These are phyloP conservation scores for Thelaira solivaga DNA, from an alignment of 2,888 invertebrate genomes.

Conservation along the genomic window DNA sequence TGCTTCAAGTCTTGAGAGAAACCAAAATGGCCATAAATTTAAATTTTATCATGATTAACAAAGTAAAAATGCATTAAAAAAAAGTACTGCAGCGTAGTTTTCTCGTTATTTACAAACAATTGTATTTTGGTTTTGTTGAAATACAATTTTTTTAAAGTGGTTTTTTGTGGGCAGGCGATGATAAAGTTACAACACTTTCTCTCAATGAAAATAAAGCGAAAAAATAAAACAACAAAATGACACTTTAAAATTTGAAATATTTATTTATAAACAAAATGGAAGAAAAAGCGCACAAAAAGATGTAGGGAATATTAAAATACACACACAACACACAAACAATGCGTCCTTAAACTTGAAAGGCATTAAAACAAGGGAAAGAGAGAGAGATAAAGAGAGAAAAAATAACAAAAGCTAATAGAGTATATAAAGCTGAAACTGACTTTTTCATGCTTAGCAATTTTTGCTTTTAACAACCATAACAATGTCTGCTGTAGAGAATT, in stretches of 20 bases:
- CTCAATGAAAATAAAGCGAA: slow-evolving; percentile 22
- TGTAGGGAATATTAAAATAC: not conserved
- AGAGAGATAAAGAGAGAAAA: no score
- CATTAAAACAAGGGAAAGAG: not conserved
- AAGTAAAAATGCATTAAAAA: slow-evolving; percentile 60
- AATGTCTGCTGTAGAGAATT: not conserved
- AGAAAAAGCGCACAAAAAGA: not conserved
- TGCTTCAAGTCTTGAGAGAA: slow-evolving; percentile 33
- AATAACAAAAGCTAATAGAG: not conserved
- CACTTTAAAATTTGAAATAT: slow-evolving; percentile 31
- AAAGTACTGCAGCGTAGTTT: not conserved
- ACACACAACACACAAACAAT: not conserved
- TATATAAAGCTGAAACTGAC: not conserved
- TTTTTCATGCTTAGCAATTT: not conserved
- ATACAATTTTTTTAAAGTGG: slow-evolving; percentile 26
- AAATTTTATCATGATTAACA: slow-evolving; percentile 66
- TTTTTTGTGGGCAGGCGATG: not conserved
- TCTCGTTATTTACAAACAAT: slow-evolving; percentile 10
- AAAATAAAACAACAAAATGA: slow-evolving; percentile 30
- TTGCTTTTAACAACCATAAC: not conserved
- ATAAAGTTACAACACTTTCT: slow-evolving; percentile 42
- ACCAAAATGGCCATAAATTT: slow-evolving; percentile 64
- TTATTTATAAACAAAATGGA: slow-evolving; percentile 10
- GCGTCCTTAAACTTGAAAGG: slow-evolving; percentile 40
- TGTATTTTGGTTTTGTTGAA: not conserved